Percentiles rank a stretch among this genome's conserved stretches.
Evolutionary conservation across 2,797 vertebrate genomes (phyloP).

Genomic region (Pangasius larnaudii): DNA sequence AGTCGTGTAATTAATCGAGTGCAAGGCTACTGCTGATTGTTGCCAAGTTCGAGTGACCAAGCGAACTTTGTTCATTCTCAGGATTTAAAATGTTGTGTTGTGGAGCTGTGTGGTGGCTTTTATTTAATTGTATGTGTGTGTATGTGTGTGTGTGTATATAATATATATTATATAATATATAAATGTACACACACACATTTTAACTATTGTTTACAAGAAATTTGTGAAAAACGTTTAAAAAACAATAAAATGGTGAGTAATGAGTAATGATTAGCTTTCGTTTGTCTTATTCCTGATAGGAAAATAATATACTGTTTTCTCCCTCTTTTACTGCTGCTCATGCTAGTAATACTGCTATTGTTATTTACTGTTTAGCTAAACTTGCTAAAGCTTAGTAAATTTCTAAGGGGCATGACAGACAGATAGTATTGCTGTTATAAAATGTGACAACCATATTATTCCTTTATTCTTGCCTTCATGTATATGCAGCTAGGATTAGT

Average conservation of each 20-base stretch:
- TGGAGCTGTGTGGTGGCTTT: slow-evolving; percentile 61
- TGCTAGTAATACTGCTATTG: not conserved
- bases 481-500: not conserved
- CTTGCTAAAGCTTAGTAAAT: not conserved
- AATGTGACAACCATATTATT: not conserved
- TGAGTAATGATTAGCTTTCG: not conserved
- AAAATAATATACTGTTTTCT: too few species aligned
- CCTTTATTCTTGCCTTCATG: not conserved
- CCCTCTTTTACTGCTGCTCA: not conserved
- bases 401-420: not conserved
- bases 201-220: slow-evolving; percentile 65
- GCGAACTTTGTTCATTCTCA: slow-evolving; percentile 68
- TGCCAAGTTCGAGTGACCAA: slow-evolving; percentile 30
- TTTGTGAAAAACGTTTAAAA: slow-evolving; percentile 70
- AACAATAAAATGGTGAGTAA: slow-evolving; percentile 67
- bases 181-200: slow-evolving; percentile 59
- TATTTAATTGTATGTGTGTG: slow-evolving; percentile 13
- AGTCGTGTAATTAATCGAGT: not conserved
- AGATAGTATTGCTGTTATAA: not conserved
- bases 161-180: too few species aligned
- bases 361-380: not conserved
- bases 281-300: not conserved
- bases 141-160: not conserved
- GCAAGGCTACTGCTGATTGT: slow-evolving; percentile 26
- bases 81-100: slow-evolving; percentile 68